Conservation (phyloP, 53 echinoderm and acorn worm species). For the Holothuria leucospilota region DNA sequence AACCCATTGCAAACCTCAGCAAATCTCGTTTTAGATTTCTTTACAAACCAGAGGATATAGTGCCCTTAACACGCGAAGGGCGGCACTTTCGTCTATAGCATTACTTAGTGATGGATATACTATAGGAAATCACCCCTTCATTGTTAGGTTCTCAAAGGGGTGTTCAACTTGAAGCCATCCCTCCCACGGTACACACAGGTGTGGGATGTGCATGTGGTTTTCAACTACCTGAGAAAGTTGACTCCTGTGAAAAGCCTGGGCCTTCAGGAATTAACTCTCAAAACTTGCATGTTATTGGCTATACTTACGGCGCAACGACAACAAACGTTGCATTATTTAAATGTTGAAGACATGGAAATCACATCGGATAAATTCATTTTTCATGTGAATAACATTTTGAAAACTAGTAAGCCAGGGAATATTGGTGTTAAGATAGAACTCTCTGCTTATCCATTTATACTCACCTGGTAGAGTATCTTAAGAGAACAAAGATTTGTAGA, state of each 20-base stretch:
- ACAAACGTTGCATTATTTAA: conserved; percentile 32
- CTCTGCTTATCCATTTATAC: conserved; percentile 50
- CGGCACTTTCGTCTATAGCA: conserved; percentile 42
- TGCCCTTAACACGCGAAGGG: conserved; percentile 53
- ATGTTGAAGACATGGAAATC: conserved; percentile 30
- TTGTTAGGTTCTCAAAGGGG: conserved; percentile 46
- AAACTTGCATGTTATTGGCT: conserved; percentile 46
- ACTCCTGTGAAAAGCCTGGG: conserved; percentile 23
- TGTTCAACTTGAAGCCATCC: conserved; percentile 43
- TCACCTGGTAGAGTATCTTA: conserved; percentile 36
- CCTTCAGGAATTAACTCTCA: conserved; percentile 24
- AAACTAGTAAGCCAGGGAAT: conserved; percentile 53
- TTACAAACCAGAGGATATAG: conserved; percentile 4
- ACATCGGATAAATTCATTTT: not conserved
- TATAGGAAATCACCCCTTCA: conserved; percentile 49
- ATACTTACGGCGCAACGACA: conserved; percentile 39
- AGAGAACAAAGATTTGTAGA: conserved; percentile 25
- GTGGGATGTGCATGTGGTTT: conserved; percentile 55
- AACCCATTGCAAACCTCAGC: conserved; percentile 10
- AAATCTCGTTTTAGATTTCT: not conserved
- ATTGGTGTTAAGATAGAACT: conserved; percentile 13
- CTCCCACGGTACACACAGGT: conserved; percentile 27
- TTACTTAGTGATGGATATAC: conserved; percentile 40
- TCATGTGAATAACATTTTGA: conserved; percentile 11
- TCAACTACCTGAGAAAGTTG: conserved; percentile 33